Conservation (phyloP, 2,113 vertebrate species). For the Microcebus ravelobensis region DNA sequence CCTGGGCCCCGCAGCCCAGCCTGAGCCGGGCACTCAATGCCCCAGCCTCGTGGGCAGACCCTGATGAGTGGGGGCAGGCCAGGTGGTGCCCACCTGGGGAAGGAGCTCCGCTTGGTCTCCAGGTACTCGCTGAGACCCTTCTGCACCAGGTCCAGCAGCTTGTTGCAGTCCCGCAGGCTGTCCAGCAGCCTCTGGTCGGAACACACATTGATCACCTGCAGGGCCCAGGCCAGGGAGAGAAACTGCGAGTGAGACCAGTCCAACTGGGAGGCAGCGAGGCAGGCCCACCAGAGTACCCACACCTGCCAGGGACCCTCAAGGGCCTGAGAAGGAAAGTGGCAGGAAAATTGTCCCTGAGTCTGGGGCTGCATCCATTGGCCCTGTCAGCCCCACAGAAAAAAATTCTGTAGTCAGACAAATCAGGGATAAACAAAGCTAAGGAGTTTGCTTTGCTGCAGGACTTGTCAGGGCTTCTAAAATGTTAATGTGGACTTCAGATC, state of each 20-base stretch:
- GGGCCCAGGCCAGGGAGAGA: background rate
- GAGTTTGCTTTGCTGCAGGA: background rate
- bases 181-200: constrained; percentile 87
- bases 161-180: constrained; percentile 89
- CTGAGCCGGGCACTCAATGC: background rate
- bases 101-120: constrained; percentile 90
- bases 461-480: background rate
- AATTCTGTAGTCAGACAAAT: background rate
- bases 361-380: background rate
- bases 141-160: constrained; percentile 91
- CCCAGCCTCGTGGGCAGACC: fast-evolving
- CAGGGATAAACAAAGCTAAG: background rate
- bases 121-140: constrained; percentile 94
- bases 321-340: background rate
- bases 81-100: constrained; percentile 88
- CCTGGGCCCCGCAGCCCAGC: background rate
- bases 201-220: constrained; percentile 92
- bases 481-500: background rate
- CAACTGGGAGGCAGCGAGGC: constrained; percentile 41
- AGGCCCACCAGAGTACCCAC: background rate
- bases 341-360: constrained; percentile 42
- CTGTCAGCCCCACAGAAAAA: background rate
- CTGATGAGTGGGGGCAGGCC: background rate
- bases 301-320: background rate
- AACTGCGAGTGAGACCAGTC: background rate